phyloP scores from a whole-genome alignment of 2,888 invertebrate genomes.

The Cylindroiulus punctatus region DNA sequence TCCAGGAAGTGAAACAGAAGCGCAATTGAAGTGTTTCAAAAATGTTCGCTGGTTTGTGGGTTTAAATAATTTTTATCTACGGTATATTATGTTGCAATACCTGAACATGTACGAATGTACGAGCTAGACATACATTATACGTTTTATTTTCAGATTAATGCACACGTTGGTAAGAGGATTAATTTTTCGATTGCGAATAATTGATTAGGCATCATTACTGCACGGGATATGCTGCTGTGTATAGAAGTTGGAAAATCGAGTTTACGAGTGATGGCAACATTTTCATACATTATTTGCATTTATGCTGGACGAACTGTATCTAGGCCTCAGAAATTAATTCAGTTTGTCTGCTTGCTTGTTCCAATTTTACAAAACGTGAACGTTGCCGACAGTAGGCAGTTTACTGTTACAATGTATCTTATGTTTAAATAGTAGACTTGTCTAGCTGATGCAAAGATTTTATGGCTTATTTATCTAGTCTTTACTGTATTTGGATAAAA shows the following conservation, averaged over 20 bases:
- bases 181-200: background rate
- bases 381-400: background rate
- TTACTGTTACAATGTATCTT: background rate
- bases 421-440: no score
- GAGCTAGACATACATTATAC: background rate
- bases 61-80: no score
- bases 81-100: no score
- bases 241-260: background rate
- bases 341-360: conserved; percentile 4
- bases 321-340: conserved; percentile 6
- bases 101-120: background rate
- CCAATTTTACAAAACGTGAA: background rate
- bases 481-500: no score
- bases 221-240: background rate
- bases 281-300: background rate
- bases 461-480: no score
- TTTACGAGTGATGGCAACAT: background rate
- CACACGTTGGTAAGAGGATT: background rate
- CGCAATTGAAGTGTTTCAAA: background rate
- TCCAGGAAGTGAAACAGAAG: background rate
- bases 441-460: no score
- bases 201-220: background rate
- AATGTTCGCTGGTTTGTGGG: background rate
- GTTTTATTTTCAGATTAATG: background rate
- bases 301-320: background rate